Evolutionary conservation across 2,113 vertebrate genomes (phyloP).

Genomic region (Charadrius vociferus): DNA sequence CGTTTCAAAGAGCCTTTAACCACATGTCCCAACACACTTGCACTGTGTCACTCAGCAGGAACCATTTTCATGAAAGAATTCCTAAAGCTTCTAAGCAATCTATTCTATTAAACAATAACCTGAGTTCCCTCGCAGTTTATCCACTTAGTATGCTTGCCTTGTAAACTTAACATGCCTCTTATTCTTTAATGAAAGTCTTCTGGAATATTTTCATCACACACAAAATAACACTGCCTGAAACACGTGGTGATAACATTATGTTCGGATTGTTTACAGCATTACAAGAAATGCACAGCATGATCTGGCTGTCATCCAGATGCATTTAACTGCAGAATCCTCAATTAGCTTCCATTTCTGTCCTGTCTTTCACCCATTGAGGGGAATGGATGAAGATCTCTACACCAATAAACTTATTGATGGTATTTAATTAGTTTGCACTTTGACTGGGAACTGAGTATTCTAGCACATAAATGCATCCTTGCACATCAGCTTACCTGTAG

Average conservation of each 20-base stretch:
- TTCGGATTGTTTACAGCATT: not conserved
- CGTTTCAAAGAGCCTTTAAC: not conserved
- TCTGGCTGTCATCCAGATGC: not conserved
- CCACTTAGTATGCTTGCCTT: not conserved
- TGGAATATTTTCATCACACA: not conserved
- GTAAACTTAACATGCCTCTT: not conserved
- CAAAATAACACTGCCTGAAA: conserved; percentile 2
- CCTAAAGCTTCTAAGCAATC: not conserved
- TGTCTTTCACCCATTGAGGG: not conserved
- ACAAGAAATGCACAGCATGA: conserved; percentile 19
- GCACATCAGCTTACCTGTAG: not conserved
- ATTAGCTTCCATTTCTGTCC: not conserved
- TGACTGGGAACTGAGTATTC: not conserved
- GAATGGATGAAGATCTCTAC: not conserved
- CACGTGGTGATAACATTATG: not conserved
- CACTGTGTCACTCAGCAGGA: not conserved
- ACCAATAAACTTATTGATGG: not conserved
- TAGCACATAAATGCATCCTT: not conserved
- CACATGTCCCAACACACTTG: not conserved
- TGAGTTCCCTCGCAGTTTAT: not conserved
- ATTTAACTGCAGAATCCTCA: conserved; percentile 1
- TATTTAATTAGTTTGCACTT: not conserved
- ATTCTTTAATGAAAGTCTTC: not conserved
- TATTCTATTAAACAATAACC: not conserved
- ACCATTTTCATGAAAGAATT: not conserved